Percentiles rank a stretch among this genome's conserved stretches.
Conservation (phyloP, 2,797 vertebrate genomes). For the Bufotes viridis region DNA sequence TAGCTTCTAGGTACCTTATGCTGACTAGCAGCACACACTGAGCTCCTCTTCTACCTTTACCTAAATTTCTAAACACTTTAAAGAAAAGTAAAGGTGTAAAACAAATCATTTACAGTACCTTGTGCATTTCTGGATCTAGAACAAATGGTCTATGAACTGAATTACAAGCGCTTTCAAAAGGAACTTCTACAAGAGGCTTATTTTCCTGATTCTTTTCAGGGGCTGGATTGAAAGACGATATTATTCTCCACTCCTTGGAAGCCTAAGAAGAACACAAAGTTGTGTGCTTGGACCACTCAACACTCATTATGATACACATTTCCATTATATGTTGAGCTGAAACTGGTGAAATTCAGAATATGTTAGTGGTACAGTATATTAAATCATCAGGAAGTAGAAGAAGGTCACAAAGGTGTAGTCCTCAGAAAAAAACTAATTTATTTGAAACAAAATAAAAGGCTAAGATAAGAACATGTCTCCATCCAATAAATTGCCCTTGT, state of each 20-base stretch:
- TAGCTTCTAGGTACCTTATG: no score
- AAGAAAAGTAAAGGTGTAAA: no score
- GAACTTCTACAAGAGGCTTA: slow-evolving; percentile 68
- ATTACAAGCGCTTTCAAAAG: slow-evolving; percentile 69
- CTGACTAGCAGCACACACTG: no score
- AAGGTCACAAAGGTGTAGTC: no score
- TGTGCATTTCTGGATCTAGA: slow-evolving; percentile 78
- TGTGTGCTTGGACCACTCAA: not conserved
- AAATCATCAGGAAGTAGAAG: no score
- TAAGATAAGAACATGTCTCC: no score
- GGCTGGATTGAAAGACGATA: slow-evolving; percentile 73
- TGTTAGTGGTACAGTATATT: no score
- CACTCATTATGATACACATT: not conserved
- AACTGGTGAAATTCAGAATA: not conserved
- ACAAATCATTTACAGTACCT: slow-evolving; percentile 67
- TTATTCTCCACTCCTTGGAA: slow-evolving; percentile 81
- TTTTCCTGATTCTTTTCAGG: slow-evolving; percentile 60
- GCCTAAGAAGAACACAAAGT: slow-evolving; percentile 67
- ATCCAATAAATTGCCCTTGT: no score
- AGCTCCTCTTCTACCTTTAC: no score
- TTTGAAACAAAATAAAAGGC: no score
- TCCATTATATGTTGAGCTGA: not conserved
- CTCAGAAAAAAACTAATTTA: no score
- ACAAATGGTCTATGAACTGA: slow-evolving; percentile 58
- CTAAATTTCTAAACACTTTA: no score